Base-by-base conservation (phyloP, 2,113 vertebrate genomes). In the Nanger granti region DNA sequence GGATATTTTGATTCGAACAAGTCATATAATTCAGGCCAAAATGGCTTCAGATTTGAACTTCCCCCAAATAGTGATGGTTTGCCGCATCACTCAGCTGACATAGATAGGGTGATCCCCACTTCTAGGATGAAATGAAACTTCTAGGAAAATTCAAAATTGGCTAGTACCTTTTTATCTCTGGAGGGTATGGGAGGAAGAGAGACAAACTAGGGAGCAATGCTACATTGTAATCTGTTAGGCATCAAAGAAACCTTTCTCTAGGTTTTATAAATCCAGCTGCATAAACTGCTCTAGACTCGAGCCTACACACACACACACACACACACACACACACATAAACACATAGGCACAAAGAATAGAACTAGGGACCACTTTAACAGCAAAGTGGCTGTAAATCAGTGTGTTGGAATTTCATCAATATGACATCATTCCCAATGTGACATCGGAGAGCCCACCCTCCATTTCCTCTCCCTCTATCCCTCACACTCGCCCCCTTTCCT, bases 341-440 rank as follows among this genome's bases (percentile, higher is more conserved):
- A 83, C 52, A 84, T 9, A 55, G 69, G 49, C 49, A 55, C 34
- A 55, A 5, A 85, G 15, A 26, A 60, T 3, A 66, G 83, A 93
- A 28, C 93, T 15, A 86, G 97, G 96, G 96, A 96, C 97, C 95
- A 98, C 97, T 96, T 96, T 64, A 98, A 97, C 52, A 89, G 96
- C 97, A 98, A 98, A 97, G 97, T 18, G 0, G 60, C 96, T 89
- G n/a, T 97, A 98, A 98, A 96, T 93, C 57, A 28, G 82, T 87
- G 95, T 86, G 98, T 62, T 98, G 97, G 92, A 95, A 97, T 99
- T 98, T 98, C 98, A 98, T 98, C 98, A 73, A 96, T 97, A 92
- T 98, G 98, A 99, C 98, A 98, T 98, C 98, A 98, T 97, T 98
- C 98, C 98, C 97, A 96, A 87, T 57, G 98, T 98, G 98, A 98